Base-by-base conservation (phyloP, 2,113 vertebrate species). In the Trogon melanurus region DNA sequence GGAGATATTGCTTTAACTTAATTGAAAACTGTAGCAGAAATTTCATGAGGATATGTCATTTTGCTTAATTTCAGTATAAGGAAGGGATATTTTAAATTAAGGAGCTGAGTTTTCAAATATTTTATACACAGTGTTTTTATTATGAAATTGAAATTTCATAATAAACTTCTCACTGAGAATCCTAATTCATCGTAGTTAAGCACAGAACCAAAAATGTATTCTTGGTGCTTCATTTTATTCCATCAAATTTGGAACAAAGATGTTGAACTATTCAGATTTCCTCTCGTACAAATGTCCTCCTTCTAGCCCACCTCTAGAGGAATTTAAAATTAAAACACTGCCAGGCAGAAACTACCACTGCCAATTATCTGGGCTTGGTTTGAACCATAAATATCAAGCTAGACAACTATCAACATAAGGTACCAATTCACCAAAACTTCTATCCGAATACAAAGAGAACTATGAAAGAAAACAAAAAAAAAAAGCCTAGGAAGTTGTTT, bases 51-150 rank as follows among this genome's bases (percentile, higher is more conserved):
- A 53, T 26, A 75, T 29, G 61, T 32, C 1, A 87, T 60, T 92
- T 92, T 70, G 41, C 50, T 72, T 65, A 36, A 53, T 69, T 94
- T 89, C 44, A 79, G 15, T 82, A 61, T 82, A 82, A 61, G 74
- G 82, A 72, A 89, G 47, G 21, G 48, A 51, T 70, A 75, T 36
- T 90, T 81, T 85, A 80, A 93, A 86, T 81, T 58, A 92, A 91
- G 44, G 9, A 89, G 4, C 20, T 53, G 34, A 69, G 30, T 67
- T 89, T 81, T 76, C 53, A 92, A 91, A 60, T 50, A 69, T 85
- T 92, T 72, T 65, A 65, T 8, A 79, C 16, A 41, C 3, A 72
- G 3, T n/a, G 29, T 32, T 87, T 85, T 82, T 34, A 67, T 10
- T 87, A 79, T 36, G 36, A 79, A 32, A 48, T 2, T 48, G 29